Evolutionary conservation across 2,797 vertebrate genomes (phyloP).

Genomic region (Amazonetta brasiliensis): DNA sequence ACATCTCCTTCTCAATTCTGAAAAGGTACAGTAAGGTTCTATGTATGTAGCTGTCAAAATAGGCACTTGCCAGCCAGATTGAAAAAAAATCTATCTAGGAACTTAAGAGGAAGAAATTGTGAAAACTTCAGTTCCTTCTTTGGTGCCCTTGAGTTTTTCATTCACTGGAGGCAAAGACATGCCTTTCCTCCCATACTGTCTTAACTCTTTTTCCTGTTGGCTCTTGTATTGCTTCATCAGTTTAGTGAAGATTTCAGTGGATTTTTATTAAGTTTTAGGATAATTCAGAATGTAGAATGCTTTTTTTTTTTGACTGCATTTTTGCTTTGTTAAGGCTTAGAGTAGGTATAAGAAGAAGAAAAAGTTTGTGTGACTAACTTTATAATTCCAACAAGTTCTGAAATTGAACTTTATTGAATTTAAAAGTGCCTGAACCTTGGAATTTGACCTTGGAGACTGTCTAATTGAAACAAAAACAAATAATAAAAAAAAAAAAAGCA

Average conservation of each 20-base stretch:
- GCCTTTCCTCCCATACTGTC: background rate
- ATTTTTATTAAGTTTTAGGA: background rate
- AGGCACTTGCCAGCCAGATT: background rate
- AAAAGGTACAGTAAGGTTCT: slow-evolving; percentile 84
- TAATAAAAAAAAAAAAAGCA: too few relatives aligned
- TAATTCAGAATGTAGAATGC: background rate
- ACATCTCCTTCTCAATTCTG: slow-evolving; percentile 97
- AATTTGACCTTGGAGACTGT: background rate
- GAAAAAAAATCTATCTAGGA: background rate
- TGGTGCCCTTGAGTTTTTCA: background rate
- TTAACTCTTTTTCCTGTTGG: background rate
- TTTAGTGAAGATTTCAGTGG: background rate
- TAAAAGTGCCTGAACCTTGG: background rate
- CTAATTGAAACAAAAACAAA: background rate
- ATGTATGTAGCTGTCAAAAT: background rate
- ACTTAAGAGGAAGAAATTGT: background rate
- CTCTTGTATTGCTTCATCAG: background rate
- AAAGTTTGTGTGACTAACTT: background rate
- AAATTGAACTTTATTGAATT: background rate
- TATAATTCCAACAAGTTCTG: background rate
- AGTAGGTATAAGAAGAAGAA: background rate
- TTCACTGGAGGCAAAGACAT: background rate
- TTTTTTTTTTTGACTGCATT: background rate
- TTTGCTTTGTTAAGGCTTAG: background rate
- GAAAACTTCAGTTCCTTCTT: background rate